Evolutionary conservation across 2,888 invertebrate species (phyloP).

Genomic region (Pristionchus mayeri): DNA sequence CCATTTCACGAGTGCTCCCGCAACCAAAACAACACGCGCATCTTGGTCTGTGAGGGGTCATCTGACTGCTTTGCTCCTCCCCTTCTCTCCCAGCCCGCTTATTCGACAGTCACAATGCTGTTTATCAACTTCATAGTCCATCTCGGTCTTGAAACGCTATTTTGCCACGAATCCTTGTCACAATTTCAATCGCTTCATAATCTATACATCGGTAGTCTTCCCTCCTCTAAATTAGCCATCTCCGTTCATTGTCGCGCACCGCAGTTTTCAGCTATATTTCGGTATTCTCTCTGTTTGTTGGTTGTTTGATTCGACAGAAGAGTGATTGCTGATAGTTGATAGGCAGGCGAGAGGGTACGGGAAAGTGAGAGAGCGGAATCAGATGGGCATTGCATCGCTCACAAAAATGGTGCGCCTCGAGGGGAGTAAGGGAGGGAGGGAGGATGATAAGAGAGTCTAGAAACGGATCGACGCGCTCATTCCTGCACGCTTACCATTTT

Average conservation of each 20-base stretch:
- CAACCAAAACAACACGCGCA: no score
- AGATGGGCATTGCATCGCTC: constrained; percentile 28
- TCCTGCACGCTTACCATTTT: neutral
- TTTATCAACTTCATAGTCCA: neutral
- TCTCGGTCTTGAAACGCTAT: neutral
- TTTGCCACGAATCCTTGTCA: neutral
- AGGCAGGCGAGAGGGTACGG: neutral
- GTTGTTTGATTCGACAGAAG: neutral
- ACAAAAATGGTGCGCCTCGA: neutral
- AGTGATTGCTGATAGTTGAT: constrained; percentile 9
- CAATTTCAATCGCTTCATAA: neutral
- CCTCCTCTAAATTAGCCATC: no score
- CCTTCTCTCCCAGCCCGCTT: neutral
- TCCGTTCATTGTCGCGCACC: neutral
- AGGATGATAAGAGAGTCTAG: constrained; percentile 1
- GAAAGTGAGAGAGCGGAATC: neutral
- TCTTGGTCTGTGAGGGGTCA: neutral
- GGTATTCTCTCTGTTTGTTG: constrained; percentile 10
- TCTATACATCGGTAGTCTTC: neutral
- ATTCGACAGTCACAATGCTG: neutral
- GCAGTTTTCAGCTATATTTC: neutral
- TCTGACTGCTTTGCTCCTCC: neutral
- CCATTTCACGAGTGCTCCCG: no score
- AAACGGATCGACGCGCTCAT: neutral
- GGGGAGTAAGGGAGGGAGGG: neutral